phyloP scores from a whole-genome alignment of 2,797 vertebrate species.

The Acrossocheilus fasciatus region DNA sequence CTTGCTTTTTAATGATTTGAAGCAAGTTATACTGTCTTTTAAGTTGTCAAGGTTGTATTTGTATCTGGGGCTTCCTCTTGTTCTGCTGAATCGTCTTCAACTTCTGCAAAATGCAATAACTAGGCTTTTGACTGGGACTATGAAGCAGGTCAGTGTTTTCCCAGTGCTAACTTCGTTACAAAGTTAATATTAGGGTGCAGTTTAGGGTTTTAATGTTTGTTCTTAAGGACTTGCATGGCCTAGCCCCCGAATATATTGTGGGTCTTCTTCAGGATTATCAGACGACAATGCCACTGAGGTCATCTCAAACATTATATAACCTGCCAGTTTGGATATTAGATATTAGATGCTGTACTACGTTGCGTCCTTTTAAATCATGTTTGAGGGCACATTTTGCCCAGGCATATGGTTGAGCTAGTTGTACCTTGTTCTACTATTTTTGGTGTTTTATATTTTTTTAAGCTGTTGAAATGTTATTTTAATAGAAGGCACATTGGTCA shows the following conservation, averaged over 20 bases:
- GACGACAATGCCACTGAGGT: too few relatives aligned
- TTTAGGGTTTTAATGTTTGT: background rate
- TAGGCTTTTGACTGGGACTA: background rate
- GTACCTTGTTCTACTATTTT: too few relatives aligned
- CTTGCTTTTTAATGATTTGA: background rate
- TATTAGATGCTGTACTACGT: background rate
- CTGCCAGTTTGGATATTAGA: background rate
- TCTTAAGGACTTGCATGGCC: background rate
- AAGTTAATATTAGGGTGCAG: background rate
- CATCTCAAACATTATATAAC: background rate
- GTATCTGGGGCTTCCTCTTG: background rate
- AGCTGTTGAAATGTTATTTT: too few relatives aligned
- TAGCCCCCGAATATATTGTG: background rate
- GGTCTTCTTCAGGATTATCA: background rate
- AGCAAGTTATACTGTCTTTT: background rate
- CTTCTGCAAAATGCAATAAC: background rate
- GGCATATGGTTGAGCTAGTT: too few relatives aligned
- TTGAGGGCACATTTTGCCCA: background rate
- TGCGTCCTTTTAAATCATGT: background rate
- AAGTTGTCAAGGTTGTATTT: background rate
- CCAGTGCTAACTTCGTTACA: background rate
- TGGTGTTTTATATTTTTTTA: too few relatives aligned
- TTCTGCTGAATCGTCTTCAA: background rate
- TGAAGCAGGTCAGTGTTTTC: background rate
- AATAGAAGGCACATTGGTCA: too few relatives aligned